Conservation (phyloP, 2,113 vertebrate species). For the Melanerpes aurifrons region DNA sequence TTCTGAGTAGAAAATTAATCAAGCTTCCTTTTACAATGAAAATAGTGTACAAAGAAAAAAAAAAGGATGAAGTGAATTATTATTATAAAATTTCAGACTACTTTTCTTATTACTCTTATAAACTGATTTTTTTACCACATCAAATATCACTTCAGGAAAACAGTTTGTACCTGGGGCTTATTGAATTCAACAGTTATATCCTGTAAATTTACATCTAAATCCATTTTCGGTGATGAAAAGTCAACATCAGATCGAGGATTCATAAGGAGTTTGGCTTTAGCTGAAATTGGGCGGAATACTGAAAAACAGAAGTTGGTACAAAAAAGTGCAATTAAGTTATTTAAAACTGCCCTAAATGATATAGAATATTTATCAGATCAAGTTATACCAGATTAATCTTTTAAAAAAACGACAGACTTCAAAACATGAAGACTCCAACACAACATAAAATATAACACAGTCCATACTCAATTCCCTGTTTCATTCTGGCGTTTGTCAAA, state of each 20-base stretch:
- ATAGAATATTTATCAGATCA: not conserved
- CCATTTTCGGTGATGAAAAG: conserved; percentile 92
- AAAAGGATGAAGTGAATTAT: not conserved
- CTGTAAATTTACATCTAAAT: conserved; percentile 89
- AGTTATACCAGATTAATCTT: not conserved
- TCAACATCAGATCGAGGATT: conserved; percentile 95
- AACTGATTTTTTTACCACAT: not conserved
- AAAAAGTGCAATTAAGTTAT: not conserved
- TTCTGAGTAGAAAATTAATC: not conserved
- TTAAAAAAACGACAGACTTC: not conserved
- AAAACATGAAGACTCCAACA: not conserved
- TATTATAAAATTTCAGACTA: not conserved
- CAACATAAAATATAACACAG: not conserved
- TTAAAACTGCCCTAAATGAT: not conserved
- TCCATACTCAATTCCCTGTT: not conserved
- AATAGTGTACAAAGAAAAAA: not conserved
- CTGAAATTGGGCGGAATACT: conserved; percentile 96
- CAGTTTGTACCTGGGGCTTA: conserved; percentile 86
- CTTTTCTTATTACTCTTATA: not conserved
- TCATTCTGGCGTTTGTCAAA: not conserved
- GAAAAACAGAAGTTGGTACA: conserved; percentile 48
- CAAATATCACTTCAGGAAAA: not conserved
- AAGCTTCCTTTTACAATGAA: not conserved
- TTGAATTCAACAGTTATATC: conserved; percentile 93
- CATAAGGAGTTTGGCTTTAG: conserved; percentile 93